Evolutionary conservation across 2,888 invertebrate species (phyloP).

Genomic region (Leptopilina drosophilae): DNA sequence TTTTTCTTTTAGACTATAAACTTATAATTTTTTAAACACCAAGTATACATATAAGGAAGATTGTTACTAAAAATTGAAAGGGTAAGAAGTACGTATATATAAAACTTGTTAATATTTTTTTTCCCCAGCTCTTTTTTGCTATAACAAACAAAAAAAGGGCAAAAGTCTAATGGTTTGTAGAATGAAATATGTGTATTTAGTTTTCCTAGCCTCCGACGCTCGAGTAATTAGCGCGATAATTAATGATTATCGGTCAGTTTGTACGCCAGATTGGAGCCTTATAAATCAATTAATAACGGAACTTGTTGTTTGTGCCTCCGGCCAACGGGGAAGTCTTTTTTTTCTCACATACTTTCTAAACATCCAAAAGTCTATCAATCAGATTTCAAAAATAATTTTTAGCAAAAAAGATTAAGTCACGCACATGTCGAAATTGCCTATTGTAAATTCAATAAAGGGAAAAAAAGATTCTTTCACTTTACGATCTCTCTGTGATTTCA

Average conservation of each 20-base stretch:
- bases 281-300: constrained; percentile 52
- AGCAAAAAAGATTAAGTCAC: not conserved
- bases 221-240: constrained; percentile 50
- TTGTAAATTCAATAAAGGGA: not conserved
- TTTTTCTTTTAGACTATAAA: no score
- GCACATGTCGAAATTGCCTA: not conserved
- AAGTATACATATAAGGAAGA: no score
- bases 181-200: constrained; percentile 22
- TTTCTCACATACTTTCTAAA: constrained; percentile 32
- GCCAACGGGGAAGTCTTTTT: constrained; percentile 17
- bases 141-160: not conserved
- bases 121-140: no score
- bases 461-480: no score
- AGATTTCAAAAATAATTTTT: not conserved
- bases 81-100: no score
- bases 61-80: no score
- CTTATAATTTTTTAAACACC: no score
- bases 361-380: constrained; percentile 5
- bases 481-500: no score
- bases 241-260: constrained; percentile 49
- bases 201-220: constrained; percentile 26
- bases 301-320: constrained; percentile 45
- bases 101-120: no score
- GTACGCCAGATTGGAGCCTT: constrained; percentile 48
- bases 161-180: constrained; percentile 2